Percentiles rank a stretch among this genome's conserved stretches.
phyloP scores from a whole-genome alignment of 2,888 invertebrate genomes.

The Caenorhabditis panamensis region DNA sequence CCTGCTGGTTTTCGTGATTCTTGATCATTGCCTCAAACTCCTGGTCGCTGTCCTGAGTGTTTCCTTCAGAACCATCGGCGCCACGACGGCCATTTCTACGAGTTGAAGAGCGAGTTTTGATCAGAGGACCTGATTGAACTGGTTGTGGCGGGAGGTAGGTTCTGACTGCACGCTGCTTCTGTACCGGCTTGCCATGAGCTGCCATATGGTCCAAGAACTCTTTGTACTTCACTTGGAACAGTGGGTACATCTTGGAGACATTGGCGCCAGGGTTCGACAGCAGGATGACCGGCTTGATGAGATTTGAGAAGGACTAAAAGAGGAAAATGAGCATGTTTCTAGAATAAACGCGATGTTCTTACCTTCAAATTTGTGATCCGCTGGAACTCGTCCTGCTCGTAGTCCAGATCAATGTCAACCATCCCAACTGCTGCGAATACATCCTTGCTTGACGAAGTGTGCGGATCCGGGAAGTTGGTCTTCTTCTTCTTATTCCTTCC shows the following conservation, averaged over 20 bases:
- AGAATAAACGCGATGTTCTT: background rate
- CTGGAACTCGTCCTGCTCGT: constrained; percentile 74
- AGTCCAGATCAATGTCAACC: constrained; percentile 73
- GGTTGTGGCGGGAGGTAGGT: constrained; percentile 28
- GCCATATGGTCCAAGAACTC: constrained; percentile 86
- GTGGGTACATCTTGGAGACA: constrained; percentile 94
- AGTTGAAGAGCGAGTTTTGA: constrained; percentile 75
- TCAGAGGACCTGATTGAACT: constrained; percentile 69
- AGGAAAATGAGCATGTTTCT: too few relatives aligned
- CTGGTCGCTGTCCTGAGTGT: constrained; percentile 91
- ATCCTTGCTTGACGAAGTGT: constrained; percentile 68
- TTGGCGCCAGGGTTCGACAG: constrained; percentile 84
- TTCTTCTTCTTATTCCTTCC: constrained; percentile 6
- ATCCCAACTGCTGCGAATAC: constrained; percentile 74
- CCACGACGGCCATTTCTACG: constrained; percentile 68
- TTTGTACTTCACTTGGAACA: constrained; percentile 97
- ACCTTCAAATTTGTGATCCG: constrained; percentile 75
- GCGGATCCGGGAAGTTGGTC: constrained; percentile 67
- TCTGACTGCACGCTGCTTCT: constrained; percentile 41
- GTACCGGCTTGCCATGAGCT: constrained; percentile 53
- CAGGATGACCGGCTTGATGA: constrained; percentile 69
- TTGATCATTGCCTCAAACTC: constrained; percentile 96
- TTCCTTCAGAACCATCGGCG: constrained; percentile 53
- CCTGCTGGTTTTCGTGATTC: constrained; percentile 82
- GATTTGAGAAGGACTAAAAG: constrained; percentile 71